Evolutionary conservation across 2,797 vertebrate genomes (phyloP), one percentile per base, ranked within the genome.

Genomic region (Tenualosa thibaudeaui): DNA sequence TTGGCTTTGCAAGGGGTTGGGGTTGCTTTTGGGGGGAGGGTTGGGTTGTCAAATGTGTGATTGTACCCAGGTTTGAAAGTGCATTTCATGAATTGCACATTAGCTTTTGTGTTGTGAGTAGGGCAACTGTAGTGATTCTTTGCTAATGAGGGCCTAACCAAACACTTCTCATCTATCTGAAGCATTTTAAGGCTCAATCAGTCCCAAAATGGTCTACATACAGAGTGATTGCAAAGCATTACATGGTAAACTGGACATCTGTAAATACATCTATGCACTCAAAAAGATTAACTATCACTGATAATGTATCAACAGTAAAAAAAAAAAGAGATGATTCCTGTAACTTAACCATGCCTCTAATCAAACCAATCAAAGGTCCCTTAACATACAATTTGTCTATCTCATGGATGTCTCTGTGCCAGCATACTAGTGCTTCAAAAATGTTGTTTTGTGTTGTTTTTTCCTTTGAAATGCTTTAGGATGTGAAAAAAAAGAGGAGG

Each of bases 361-460:
- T 37, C 65, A 78, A 46, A 43, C 71, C 82, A 56, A 89, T 85
- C 60, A 85, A 81, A 62, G 85, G 86, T 95, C 95, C 93, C 94
- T 90, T 71, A 83, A 86, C 88, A 86, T 86, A 87, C 88, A 87
- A 89, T 91, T 87, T 87, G 89, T 84, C 86, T 95, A 94, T 84
- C 86, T 95, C 95, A 95, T 95, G 96, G 93, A 81, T 86, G 68
- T 89, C 81, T 84, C 88, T 90, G 81, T 62, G 83, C 88, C 84
- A 84, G 81, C 95, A 95, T 92, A 94, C 95, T 93, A 97, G 96
- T 96, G 96, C 96, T 96, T 95, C 94, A 93, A 94, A 96, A 92
- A 96, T 37, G 40, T 12, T 78, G 31, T 40, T 78, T 22, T 53
- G 51, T 62, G 26, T 68, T 31, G 9, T 53, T 24, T 62, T 62